phyloP scores from a whole-genome alignment of 2,888 invertebrate species.

The Aplocera efformata region DNA sequence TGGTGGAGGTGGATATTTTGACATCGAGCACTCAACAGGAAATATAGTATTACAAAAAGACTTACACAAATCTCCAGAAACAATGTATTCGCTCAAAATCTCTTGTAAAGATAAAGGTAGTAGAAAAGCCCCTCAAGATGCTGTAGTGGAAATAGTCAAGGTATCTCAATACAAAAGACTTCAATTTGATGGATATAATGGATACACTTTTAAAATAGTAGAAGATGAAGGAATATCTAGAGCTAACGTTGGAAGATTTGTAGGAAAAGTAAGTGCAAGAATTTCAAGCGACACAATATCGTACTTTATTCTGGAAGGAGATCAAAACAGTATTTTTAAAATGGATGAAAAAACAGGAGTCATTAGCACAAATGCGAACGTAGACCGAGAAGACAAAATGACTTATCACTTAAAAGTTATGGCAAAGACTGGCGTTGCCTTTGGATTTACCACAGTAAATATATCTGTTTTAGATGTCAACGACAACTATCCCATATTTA shows the following conservation, averaged over 20 bases:
- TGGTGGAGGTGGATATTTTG: constrained; percentile 89
- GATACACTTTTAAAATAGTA: constrained; percentile 89
- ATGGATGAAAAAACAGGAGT: constrained; percentile 90
- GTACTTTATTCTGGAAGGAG: constrained; percentile 91
- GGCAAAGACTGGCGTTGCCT: constrained; percentile 87
- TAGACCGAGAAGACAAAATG: constrained; percentile 91
- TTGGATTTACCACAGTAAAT: constrained; percentile 89
- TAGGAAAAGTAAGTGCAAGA: constrained; percentile 87
- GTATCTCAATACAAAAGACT: constrained; percentile 85
- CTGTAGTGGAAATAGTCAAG: constrained; percentile 89
- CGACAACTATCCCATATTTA: constrained; percentile 93
- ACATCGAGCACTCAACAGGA: constrained; percentile 88
- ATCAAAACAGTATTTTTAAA: constrained; percentile 86
- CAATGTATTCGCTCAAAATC: constrained; percentile 86
- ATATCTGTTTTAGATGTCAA: constrained; percentile 92
- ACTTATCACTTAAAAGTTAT: constrained; percentile 89
- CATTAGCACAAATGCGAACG: constrained; percentile 87
- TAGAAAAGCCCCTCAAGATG: constrained; percentile 85
- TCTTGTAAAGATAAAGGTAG: constrained; percentile 92
- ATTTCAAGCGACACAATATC: constrained; percentile 83
- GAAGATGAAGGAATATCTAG: constrained; percentile 88
- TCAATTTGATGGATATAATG: constrained; percentile 87
- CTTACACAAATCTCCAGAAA: constrained; percentile 83
- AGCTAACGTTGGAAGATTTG: constrained; percentile 83
- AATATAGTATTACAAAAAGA: constrained; percentile 85